phyloP scores from a whole-genome alignment of 1,140 invertebrate species.

The Littorina saxatilis region DNA sequence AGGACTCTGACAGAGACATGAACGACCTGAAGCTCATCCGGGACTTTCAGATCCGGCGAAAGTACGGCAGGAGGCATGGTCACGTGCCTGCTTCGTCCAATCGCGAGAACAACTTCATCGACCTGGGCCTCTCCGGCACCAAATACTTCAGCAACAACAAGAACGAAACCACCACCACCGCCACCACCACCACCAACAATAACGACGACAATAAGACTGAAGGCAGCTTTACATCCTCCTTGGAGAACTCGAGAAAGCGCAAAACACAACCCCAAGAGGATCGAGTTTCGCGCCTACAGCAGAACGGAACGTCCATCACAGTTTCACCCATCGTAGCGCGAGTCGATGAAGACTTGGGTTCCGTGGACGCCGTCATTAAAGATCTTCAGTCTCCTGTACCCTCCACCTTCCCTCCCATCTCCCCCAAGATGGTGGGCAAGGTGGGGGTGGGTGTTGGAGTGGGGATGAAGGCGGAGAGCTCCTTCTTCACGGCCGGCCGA shows the following conservation, averaged over 20 bases:
- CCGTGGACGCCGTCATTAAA: slow-evolving; percentile 1
- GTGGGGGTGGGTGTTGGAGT: neutral
- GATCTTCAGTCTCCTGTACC: slow-evolving; percentile 2
- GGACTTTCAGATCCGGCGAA: slow-evolving; percentile 15
- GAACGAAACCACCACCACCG: neutral
- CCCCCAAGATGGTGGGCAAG: neutral
- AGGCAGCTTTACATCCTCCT: neutral
- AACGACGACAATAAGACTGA: no score
- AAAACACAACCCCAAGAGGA: neutral
- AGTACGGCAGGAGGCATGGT: neutral
- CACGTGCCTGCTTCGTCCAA: neutral
- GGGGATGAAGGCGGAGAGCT: neutral
- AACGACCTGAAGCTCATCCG: slow-evolving; percentile 8
- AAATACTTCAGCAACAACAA: neutral
- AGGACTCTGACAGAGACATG: neutral
- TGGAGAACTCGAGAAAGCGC: neutral
- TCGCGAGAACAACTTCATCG: neutral
- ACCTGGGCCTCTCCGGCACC: slow-evolving; percentile 13
- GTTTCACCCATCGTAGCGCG: neutral
- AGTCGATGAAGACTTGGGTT: neutral
- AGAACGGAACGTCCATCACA: neutral
- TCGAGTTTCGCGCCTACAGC: neutral
- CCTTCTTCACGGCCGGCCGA: neutral
- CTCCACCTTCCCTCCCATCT: slow-evolving; percentile 17
- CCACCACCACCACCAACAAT: neutral